Conservation (phyloP, 2,888 invertebrate genomes). For the Idaea aversata region DNA sequence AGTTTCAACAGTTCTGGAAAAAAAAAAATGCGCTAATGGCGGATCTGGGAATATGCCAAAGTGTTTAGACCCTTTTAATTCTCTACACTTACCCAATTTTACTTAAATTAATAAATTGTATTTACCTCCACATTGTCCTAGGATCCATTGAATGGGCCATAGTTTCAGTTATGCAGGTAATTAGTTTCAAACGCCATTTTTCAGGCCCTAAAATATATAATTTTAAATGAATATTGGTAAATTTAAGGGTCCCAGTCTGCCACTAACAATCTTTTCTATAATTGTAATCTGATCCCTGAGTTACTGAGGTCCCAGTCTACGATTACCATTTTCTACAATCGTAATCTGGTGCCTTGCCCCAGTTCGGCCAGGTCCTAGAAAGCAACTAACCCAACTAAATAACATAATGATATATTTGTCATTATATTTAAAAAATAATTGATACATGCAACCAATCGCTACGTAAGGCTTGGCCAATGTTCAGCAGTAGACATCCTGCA, state of each 20-base stretch:
- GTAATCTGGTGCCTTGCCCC: too few species aligned
- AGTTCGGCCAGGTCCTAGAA: too few species aligned
- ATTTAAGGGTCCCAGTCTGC: too few species aligned
- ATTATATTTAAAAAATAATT: neutral
- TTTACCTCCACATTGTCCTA: constrained; percentile 66
- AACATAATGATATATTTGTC: too few species aligned
- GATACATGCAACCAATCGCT: neutral
- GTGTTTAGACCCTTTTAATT: neutral
- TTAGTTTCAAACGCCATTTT: constrained; percentile 69
- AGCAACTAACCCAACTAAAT: too few species aligned
- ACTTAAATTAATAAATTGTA: too few species aligned
- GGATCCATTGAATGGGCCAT: constrained; percentile 56
- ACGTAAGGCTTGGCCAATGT: too few species aligned
- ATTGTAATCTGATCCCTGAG: too few species aligned
- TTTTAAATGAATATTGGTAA: neutral
- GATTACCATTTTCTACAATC: too few species aligned
- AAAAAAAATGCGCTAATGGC: neutral
- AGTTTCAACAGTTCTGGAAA: constrained; percentile 60
- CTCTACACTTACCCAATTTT: neutral
- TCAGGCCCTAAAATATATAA: constrained; percentile 58
- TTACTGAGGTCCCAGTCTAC: too few species aligned
- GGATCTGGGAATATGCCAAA: neutral
- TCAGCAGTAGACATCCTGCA: too few species aligned
- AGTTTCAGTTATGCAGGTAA: constrained; percentile 55
- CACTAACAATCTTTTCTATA: too few species aligned